Evolutionary conservation across 2,113 vertebrate genomes (phyloP).

Genomic region (Ciconia maguari): DNA sequence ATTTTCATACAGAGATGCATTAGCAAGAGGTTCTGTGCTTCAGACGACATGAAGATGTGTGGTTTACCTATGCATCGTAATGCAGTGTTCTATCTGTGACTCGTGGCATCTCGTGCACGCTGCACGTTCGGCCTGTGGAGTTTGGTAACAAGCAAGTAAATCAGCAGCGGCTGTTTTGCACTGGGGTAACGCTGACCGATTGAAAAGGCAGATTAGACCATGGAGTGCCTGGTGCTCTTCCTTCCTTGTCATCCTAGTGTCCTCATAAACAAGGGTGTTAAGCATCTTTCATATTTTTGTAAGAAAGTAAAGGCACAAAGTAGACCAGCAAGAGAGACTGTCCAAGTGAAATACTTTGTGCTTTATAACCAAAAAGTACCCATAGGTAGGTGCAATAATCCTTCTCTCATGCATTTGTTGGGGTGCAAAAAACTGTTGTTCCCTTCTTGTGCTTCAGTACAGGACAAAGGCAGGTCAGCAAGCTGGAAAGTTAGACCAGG

Average conservation of each 20-base stretch:
- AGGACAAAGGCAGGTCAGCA: background rate
- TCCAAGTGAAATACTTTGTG: background rate
- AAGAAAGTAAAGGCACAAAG: background rate
- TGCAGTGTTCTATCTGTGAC: accelerated
- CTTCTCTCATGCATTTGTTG: background rate
- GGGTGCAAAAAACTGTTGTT: background rate
- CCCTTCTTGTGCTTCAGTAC: background rate
- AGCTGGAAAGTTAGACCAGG: background rate
- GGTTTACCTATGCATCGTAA: background rate
- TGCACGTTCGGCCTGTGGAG: background rate
- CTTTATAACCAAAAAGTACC: background rate
- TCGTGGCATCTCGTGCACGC: no score
- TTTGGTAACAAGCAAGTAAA: no score
- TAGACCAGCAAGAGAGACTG: background rate
- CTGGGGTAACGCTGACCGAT: no score
- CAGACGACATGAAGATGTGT: background rate
- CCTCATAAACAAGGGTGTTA: background rate
- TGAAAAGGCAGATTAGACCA: background rate
- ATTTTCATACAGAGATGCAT: background rate
- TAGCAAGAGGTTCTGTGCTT: background rate
- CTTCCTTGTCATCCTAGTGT: background rate
- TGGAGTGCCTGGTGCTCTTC: background rate
- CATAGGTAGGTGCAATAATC: accelerated
- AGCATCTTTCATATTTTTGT: background rate
- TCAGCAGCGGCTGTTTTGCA: background rate